Conservation (phyloP, 2,797 vertebrate species). For the Poeciliopsis paucimaculata region DNA sequence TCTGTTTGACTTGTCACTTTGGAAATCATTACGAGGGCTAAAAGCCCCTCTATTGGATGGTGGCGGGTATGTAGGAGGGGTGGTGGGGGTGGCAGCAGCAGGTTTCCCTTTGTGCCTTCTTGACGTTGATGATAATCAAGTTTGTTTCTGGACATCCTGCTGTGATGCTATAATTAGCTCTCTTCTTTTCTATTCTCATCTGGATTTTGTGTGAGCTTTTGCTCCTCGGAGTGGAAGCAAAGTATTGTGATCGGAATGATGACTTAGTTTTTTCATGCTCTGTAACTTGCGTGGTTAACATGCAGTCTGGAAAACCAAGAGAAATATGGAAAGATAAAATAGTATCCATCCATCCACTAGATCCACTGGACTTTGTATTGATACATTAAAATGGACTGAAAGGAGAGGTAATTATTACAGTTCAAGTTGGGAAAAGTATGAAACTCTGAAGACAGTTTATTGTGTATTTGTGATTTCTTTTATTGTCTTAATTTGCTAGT, state of each 20-base stretch:
- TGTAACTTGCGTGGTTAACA: background rate
- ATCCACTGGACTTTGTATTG: background rate
- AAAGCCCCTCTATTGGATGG: constrained; percentile 92
- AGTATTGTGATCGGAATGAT: constrained; percentile 20
- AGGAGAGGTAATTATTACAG: background rate
- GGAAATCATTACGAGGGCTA: constrained; percentile 94
- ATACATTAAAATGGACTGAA: background rate
- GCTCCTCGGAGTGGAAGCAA: constrained; percentile 55
- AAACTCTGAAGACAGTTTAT: background rate
- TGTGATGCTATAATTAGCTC: constrained; percentile 77
- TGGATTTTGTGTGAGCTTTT: constrained; percentile 33
- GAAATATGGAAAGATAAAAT: background rate
- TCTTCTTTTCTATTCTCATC: constrained; percentile 54
- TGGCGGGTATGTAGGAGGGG: constrained; percentile 51
- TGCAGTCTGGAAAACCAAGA: background rate
- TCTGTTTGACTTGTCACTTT: constrained; percentile 94
- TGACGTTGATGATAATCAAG: constrained; percentile 80
- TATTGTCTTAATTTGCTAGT: constrained; percentile 13
- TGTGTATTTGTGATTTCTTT: constrained; percentile 7
- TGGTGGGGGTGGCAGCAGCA: constrained; percentile 56
- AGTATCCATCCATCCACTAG: background rate
- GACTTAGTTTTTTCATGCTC: background rate
- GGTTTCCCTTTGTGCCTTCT: constrained; percentile 77
- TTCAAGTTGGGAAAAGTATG: background rate
- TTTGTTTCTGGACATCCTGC: constrained; percentile 79